Conservation (phyloP, 2,797 vertebrate genomes). For the Mareca penelope region DNA sequence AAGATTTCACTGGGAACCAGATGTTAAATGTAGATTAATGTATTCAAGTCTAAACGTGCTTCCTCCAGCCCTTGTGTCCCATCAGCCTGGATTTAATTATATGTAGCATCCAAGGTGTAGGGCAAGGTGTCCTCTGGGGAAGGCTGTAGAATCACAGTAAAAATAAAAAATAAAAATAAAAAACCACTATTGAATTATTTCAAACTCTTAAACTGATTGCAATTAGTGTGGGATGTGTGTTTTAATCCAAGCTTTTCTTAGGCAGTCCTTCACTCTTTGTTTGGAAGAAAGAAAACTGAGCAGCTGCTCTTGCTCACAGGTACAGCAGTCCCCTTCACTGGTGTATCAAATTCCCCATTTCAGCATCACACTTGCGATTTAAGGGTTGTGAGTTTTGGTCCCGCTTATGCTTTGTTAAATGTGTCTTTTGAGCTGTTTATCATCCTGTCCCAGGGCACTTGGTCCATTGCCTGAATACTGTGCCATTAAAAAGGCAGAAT, state of each 20-base stretch:
- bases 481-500: background rate
- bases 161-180: too few species aligned
- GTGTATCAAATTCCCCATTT: background rate
- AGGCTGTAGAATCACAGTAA: background rate
- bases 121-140: background rate
- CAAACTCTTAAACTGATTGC: fast-evolving
- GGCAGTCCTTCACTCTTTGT: background rate
- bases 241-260: background rate
- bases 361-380: background rate
- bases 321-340: background rate
- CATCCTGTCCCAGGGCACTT: background rate
- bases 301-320: background rate
- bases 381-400: background rate
- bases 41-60: background rate
- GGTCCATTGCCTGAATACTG: background rate
- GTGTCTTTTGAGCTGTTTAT: background rate
- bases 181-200: too few species aligned
- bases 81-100: background rate
- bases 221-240: background rate
- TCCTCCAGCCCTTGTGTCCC: fast-evolving
- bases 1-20: background rate
- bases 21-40: background rate
- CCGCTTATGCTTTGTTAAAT: background rate
- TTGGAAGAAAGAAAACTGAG: background rate
- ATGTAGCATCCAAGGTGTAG: background rate